These are phyloP conservation scores for Mormyrus hasselquistii DNA, from an alignment of 2,797 vertebrate species.

Conservation along the genomic window DNA sequence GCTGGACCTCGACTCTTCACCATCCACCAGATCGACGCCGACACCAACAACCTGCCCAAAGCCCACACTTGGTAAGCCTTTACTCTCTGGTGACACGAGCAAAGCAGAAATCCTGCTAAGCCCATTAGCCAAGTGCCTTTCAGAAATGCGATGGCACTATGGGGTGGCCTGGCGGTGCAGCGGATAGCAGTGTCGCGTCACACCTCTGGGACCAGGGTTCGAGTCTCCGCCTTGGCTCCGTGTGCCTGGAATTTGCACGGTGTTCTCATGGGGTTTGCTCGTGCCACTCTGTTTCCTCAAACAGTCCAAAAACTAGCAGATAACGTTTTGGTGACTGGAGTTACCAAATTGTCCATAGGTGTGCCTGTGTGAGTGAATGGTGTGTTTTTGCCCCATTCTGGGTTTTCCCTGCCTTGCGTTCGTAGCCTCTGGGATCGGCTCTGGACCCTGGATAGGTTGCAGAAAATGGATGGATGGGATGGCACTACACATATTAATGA, in stretches of 20 bases:
- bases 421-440: neutral
- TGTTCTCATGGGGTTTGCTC: too few relatives aligned
- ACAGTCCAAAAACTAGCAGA: too few relatives aligned
- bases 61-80: constrained; percentile 73
- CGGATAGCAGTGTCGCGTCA: neutral
- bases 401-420: neutral
- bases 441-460: too few relatives aligned
- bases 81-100: neutral
- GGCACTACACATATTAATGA: too few relatives aligned
- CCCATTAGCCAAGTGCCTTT: neutral
- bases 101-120: neutral
- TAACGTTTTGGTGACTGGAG: too few relatives aligned
- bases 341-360: too few relatives aligned
- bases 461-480: neutral
- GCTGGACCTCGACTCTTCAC: constrained; percentile 75
- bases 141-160: neutral
- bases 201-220: neutral
- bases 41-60: constrained; percentile 74
- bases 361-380: neutral
- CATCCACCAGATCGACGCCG: constrained; percentile 78
- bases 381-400: neutral
- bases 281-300: too few relatives aligned
- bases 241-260: too few relatives aligned
- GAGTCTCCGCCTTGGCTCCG: neutral
- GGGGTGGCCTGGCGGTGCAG: neutral